Conservation (phyloP, 2,888 invertebrate species). For the Blastobasis adustella region DNA sequence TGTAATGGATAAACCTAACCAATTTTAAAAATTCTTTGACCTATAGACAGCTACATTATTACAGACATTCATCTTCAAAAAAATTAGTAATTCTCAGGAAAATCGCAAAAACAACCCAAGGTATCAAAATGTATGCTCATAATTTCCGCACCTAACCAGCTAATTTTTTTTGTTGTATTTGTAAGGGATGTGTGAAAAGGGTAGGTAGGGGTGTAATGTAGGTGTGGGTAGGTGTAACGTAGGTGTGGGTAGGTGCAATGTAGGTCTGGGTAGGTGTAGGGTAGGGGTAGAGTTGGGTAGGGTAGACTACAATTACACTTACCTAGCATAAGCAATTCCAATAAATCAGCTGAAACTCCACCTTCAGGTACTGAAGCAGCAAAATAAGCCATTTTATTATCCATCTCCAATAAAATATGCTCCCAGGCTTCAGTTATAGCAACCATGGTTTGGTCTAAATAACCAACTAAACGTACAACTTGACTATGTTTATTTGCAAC, state of each 20-base stretch:
- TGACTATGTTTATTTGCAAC: slow-evolving; percentile 85
- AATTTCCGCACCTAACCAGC: too few relatives aligned
- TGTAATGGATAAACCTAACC: too few relatives aligned
- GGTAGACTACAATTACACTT: slow-evolving; percentile 16
- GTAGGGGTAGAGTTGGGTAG: neutral
- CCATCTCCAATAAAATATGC: slow-evolving; percentile 94
- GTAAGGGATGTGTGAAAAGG: neutral
- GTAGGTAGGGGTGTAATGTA: neutral
- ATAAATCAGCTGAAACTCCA: slow-evolving; percentile 91
- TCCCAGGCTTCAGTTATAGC: slow-evolving; percentile 95
- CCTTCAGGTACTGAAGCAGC: slow-evolving; percentile 87
- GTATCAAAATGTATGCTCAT: too few relatives aligned
- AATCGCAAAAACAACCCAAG: too few relatives aligned
- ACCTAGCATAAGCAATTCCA: slow-evolving; percentile 92
- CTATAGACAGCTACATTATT: too few relatives aligned
- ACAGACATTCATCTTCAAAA: too few relatives aligned
- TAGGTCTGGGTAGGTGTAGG: neutral
- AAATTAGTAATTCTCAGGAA: too few relatives aligned
- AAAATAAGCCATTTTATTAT: slow-evolving; percentile 92
- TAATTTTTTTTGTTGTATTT: too few relatives aligned
- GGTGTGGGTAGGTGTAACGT: neutral
- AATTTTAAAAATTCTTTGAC: too few relatives aligned
- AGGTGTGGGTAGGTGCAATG: neutral
- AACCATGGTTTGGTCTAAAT: slow-evolving; percentile 83
- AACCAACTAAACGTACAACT: slow-evolving; percentile 80